phyloP scores from a whole-genome alignment of 2,888 invertebrate species.

The Embidobia sp. region DNA sequence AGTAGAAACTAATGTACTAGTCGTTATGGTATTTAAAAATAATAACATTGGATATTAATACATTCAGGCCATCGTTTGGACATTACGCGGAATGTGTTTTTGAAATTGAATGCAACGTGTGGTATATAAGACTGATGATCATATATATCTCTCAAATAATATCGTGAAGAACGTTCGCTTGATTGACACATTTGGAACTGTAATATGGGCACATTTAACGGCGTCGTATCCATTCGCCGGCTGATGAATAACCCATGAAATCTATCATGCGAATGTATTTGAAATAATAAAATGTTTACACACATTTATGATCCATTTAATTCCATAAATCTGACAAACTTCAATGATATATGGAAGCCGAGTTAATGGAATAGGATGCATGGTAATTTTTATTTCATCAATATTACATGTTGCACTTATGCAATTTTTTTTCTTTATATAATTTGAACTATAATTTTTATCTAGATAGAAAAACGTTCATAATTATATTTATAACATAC shows the following conservation, averaged over 20 bases:
- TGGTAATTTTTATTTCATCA: slow-evolving; percentile 13
- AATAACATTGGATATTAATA: too few species aligned
- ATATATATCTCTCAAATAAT: background rate
- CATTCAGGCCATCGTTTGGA: too few species aligned
- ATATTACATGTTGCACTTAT: slow-evolving; percentile 1
- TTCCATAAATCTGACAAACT: slow-evolving; percentile 17
- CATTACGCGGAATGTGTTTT: too few species aligned
- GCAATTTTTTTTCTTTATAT: too few species aligned
- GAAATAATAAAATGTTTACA: slow-evolving; percentile 3
- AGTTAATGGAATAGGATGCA: slow-evolving; percentile 33
- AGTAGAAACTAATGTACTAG: too few species aligned
- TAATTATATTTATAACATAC: too few species aligned
- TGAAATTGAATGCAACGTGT: too few species aligned
- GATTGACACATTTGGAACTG: slow-evolving; percentile 21
- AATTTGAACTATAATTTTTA: too few species aligned
- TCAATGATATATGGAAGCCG: slow-evolving; percentile 5
- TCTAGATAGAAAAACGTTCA: too few species aligned
- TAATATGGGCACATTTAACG: slow-evolving; percentile 10
- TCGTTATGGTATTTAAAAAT: too few species aligned
- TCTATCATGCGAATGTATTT: slow-evolving; percentile 13
- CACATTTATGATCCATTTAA: slow-evolving; percentile 14
- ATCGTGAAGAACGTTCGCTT: background rate
- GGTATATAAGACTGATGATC: too few species aligned
- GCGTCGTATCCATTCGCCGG: background rate
- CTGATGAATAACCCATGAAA: slow-evolving; percentile 38